Evolutionary conservation across 1,140 invertebrate genomes (phyloP).

Genomic region (Drosophila busckii): DNA sequence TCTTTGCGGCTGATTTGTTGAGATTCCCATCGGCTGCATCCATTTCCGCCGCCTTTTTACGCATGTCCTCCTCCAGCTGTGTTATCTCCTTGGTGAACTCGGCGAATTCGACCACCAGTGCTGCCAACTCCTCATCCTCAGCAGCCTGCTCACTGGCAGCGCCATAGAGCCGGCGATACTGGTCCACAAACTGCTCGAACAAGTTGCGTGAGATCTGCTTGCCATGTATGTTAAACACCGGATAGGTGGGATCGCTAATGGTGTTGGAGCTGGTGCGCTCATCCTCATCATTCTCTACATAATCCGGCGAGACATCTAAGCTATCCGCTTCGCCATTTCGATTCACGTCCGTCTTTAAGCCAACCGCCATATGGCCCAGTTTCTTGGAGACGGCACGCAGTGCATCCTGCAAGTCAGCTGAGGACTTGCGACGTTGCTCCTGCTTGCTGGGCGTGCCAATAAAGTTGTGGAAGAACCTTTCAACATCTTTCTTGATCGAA

Average conservation of each 20-base stretch:
- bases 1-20: constrained; percentile 69
- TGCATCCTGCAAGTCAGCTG: constrained; percentile 81
- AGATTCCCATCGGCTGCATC: constrained; percentile 64
- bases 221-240: constrained; percentile 86
- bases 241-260: constrained; percentile 88
- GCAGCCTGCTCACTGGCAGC: constrained; percentile 53
- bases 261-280: constrained; percentile 80
- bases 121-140: constrained; percentile 61
- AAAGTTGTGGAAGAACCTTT: constrained; percentile 75
- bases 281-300: constrained; percentile 71
- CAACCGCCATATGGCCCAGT: constrained; percentile 68
- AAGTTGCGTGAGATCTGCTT: constrained; percentile 85
- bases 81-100: constrained; percentile 80
- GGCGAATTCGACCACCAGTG: constrained; percentile 67
- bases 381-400: constrained; percentile 80
- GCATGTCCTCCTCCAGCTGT: constrained; percentile 79
- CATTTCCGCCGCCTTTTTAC: constrained; percentile 70
- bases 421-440: constrained; percentile 69
- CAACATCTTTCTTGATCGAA: constrained; percentile 64
- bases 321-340: constrained; percentile 48
- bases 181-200: constrained; percentile 84
- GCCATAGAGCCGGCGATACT: constrained; percentile 79
- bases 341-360: constrained; percentile 64
- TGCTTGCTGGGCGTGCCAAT: constrained; percentile 70
- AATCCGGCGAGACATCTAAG: constrained; percentile 52